Conservation (phyloP, 1,140 invertebrate species). For the Cephus cinctus region DNA sequence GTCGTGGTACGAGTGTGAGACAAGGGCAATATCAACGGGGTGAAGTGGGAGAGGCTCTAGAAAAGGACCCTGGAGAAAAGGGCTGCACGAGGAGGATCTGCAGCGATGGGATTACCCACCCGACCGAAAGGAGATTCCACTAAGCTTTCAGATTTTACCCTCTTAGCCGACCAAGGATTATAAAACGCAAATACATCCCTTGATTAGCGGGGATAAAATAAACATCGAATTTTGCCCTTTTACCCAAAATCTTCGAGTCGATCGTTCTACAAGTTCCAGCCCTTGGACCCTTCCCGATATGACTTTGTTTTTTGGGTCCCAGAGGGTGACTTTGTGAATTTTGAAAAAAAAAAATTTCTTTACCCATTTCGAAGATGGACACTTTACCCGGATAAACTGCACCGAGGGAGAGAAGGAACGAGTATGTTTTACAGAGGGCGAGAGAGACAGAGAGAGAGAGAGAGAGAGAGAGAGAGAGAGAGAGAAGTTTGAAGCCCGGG, state of each 20-base stretch:
- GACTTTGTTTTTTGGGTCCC: too few species aligned
- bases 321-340: too few species aligned
- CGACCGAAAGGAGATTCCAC: constrained; percentile 52
- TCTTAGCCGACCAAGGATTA: constrained; percentile 52
- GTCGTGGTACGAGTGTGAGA: background rate
- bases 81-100: constrained; percentile 30
- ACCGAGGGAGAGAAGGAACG: too few species aligned
- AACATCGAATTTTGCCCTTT: constrained; percentile 41
- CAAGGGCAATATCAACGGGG: constrained; percentile 13
- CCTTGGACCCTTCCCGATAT: background rate
- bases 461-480: too few species aligned
- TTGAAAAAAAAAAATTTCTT: too few species aligned
- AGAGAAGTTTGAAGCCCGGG: constrained; percentile 45
- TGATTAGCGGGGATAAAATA: constrained; percentile 53
- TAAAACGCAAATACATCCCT: constrained; percentile 56
- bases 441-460: too few species aligned
- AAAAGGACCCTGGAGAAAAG: constrained; percentile 12
- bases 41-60: constrained; percentile 9
- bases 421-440: too few species aligned
- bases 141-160: constrained; percentile 56
- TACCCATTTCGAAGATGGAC: constrained; percentile 51
- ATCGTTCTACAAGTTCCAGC: background rate
- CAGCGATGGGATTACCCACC: constrained; percentile 44
- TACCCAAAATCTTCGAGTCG: too few species aligned
- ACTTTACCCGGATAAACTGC: constrained; percentile 54